A percentile compares a stretch with the other conserved stretches of the same genome.
phyloP scores from a whole-genome alignment of 2,888 invertebrate species.

The Dicranocentrus wangi region DNA sequence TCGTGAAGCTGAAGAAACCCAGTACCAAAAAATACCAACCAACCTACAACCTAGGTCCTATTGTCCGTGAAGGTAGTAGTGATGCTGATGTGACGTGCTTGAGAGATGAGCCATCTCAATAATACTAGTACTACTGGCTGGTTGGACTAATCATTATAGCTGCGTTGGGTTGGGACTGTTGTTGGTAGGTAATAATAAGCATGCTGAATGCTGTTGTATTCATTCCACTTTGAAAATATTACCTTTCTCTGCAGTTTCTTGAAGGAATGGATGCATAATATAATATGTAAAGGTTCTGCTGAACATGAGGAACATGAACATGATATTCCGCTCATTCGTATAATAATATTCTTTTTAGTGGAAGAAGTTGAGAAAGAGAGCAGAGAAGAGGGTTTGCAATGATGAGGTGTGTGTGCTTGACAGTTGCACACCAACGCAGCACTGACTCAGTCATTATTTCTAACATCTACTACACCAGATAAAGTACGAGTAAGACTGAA shows the following conservation, averaged over 20 bases:
- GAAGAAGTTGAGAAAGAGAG: constrained; percentile 20
- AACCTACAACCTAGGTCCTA: constrained; percentile 30
- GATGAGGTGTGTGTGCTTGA: constrained; percentile 24
- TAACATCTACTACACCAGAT: no score
- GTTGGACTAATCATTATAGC: no score
- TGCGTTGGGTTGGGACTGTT: no score
- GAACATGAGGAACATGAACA: constrained; percentile 7
- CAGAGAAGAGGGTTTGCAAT: constrained; percentile 36
- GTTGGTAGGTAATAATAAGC: no score
- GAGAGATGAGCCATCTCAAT: neutral
- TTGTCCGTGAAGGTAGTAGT: constrained; percentile 49
- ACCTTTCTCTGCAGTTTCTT: neutral
- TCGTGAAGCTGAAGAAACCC: constrained; percentile 2
- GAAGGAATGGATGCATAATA: neutral
- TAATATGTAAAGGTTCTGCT: neutral
- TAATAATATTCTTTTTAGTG: neutral
- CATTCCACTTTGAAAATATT: neutral
- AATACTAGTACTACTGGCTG: no score
- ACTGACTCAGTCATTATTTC: constrained; percentile 46
- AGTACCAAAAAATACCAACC: no score
- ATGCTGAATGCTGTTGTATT: neutral
- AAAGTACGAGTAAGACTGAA: no score
- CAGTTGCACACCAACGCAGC: constrained; percentile 54
- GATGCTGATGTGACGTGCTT: neutral
- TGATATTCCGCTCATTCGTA: neutral